A percentile compares a stretch with the other conserved stretches of the same genome.
phyloP scores from a whole-genome alignment of 1,140 invertebrate genomes.

The Neelides sp. region DNA sequence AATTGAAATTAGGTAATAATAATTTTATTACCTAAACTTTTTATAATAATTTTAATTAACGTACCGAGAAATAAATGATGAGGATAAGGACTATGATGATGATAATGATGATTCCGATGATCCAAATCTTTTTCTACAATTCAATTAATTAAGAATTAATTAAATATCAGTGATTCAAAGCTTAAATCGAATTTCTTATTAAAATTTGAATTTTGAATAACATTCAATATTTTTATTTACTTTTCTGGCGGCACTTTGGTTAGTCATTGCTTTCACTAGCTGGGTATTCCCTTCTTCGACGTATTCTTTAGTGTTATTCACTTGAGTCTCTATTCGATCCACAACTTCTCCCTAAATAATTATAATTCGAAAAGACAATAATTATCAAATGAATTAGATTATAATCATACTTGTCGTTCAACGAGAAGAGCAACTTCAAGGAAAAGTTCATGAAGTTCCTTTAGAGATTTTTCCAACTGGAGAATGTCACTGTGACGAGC shows the following conservation, averaged over 20 bases:
- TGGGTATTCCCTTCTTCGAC: slow-evolving; percentile 41
- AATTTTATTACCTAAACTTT: too few species aligned
- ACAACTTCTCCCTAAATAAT: slow-evolving; percentile 32
- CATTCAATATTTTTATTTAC: slow-evolving; percentile 40
- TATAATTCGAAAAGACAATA: slow-evolving; percentile 4
- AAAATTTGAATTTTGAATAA: neutral
- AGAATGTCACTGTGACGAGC: slow-evolving; percentile 67
- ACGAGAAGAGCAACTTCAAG: slow-evolving; percentile 44
- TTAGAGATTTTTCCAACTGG: slow-evolving; percentile 66
- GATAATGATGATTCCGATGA: slow-evolving; percentile 20
- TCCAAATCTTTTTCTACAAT: slow-evolving; percentile 27
- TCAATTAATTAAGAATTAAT: neutral
- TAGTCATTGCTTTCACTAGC: slow-evolving; percentile 50
- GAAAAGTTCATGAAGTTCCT: slow-evolving; percentile 71
- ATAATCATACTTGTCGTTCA: slow-evolving; percentile 13
- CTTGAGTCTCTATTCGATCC: slow-evolving; percentile 35
- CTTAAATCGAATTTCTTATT: too few species aligned
- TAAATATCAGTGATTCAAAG: neutral
- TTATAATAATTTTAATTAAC: too few species aligned
- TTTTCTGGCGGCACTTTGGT: slow-evolving; percentile 44
- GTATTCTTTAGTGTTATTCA: slow-evolving; percentile 32
- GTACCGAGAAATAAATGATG: slow-evolving; percentile 24
- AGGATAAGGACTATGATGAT: slow-evolving; percentile 16
- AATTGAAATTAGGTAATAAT: too few species aligned
- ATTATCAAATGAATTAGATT: neutral